phyloP scores from a whole-genome alignment of 1,140 invertebrate genomes.

The Aphidius ervi region DNA sequence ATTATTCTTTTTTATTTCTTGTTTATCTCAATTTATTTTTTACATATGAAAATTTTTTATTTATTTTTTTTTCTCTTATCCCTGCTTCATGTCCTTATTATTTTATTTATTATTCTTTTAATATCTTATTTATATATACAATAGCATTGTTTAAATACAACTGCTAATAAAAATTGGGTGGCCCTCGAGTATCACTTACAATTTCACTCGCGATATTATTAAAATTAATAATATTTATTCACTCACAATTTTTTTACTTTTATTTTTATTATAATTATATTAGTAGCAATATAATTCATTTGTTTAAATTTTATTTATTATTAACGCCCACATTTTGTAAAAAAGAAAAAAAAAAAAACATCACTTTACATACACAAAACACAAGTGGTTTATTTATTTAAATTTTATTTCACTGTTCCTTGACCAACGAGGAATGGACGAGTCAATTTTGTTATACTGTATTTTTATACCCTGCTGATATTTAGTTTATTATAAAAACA shows the following conservation, averaged over 20 bases:
- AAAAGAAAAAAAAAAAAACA: background rate
- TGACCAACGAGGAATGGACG: slow-evolving; percentile 51
- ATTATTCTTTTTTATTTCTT: background rate
- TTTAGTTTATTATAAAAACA: slow-evolving; percentile 13
- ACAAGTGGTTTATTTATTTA: slow-evolving; percentile 19
- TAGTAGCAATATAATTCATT: slow-evolving; percentile 10
- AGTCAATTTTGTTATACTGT: slow-evolving; percentile 27
- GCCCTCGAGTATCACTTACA: slow-evolving; percentile 3
- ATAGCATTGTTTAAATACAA: slow-evolving; percentile 1
- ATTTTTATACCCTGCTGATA: slow-evolving; percentile 4
- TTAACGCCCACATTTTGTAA: slow-evolving; percentile 6
- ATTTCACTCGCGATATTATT: background rate
- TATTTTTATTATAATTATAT: background rate
- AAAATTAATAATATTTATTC: background rate
- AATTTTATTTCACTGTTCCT: slow-evolving; percentile 22
- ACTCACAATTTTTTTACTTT: slow-evolving; percentile 9
- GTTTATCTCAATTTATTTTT: background rate
- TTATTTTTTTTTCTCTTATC: too few species aligned
- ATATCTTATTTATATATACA: slow-evolving; percentile 6
- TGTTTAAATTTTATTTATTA: slow-evolving; percentile 23
- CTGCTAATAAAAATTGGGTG: background rate
- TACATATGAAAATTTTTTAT: background rate
- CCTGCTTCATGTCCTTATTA: background rate
- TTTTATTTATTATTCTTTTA: slow-evolving; percentile 2
- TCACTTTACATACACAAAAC: slow-evolving; percentile 5